Base-by-base conservation (phyloP, 2,113 vertebrate genomes). In the Oreochromis niloticus region DNA sequence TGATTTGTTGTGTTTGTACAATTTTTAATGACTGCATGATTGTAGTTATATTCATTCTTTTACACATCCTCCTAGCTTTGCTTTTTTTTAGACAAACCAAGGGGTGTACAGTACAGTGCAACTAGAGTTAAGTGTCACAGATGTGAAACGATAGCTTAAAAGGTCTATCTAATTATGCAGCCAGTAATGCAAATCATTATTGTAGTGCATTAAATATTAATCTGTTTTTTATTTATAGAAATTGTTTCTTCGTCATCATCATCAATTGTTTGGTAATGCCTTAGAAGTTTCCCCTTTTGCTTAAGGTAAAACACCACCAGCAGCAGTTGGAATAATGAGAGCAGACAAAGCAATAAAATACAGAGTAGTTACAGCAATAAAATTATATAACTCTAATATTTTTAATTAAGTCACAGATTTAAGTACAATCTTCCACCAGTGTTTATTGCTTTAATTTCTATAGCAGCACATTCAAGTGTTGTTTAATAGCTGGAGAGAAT, bases 371-470 rank as follows among this genome's bases (percentile, higher is more conserved):
- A 84, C 17, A 17, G 81, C 55, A 54, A 80, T 55, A 61, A 55
- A 80, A 88, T 66, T 34, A 86, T 48, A 85, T n/a, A 81, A 87
- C 66, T 46, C 6, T 43, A 57, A 92, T 84, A 81, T 88, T 88
- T 92, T 92, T 89, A 92, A 94, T 91, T 80, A 88, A 92, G 80
- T 59, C n/a, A 80, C 50, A 80, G 36, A 84, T 61, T 86, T 71
- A 87, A 93, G 71, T 52, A 81, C 66, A 24, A 27, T 55, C 16
- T 27, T 7, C n/a, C 63, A 22, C 46, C 32, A 59, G 57, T 84
- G 43, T 89, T 89, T 85, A 87, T 73, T 81, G 82, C 87, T 89
- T 90, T 89, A 55, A 88, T 89, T 88, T 89, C 54, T 79, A 10
- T 30, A 11, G 85, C 56, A 32, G 32, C 63, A 50, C 22, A 73